Conservation (phyloP, 2,888 invertebrate species). For the Ametastegia equiseti region DNA sequence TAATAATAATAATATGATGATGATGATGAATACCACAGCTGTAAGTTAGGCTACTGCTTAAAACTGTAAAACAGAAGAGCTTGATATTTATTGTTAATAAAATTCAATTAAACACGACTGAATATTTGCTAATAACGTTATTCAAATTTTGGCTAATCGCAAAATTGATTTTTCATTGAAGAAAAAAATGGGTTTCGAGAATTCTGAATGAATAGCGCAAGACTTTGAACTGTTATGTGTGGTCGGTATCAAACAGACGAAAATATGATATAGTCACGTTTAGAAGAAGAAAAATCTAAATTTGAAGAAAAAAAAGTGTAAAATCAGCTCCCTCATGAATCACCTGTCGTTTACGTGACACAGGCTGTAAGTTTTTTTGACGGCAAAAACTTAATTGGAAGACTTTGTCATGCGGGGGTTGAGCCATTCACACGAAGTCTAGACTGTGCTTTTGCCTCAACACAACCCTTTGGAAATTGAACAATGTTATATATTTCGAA, state of each 20-base stretch:
- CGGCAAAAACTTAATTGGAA: background rate
- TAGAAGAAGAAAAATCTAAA: background rate
- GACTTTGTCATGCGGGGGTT: background rate
- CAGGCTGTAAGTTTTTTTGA: background rate
- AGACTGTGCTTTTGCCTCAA: background rate
- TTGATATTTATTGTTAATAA: conserved; percentile 41
- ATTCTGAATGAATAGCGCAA: background rate
- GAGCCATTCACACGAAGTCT: background rate
- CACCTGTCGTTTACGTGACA: background rate
- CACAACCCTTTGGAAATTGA: background rate
- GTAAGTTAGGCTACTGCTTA: conserved; percentile 40
- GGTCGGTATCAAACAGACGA: background rate
- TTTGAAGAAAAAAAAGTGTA: background rate
- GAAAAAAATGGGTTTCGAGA: background rate
- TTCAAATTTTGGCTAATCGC: conserved; percentile 12
- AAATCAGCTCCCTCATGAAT: background rate
- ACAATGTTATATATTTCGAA: background rate
- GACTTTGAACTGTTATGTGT: background rate
- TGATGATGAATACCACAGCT: conserved; percentile 26
- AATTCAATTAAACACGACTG: conserved; percentile 34
- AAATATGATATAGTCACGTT: background rate
- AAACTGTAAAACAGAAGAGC: conserved; percentile 22
- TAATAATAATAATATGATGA: conserved; percentile 9
- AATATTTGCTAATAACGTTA: conserved; percentile 32
- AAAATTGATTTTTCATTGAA: background rate